Percentiles rank a stretch among this genome's conserved stretches.
These are phyloP conservation scores for Enteromius paludinosus DNA, from an alignment of 2,797 vertebrate species.

Conservation along the genomic window DNA sequence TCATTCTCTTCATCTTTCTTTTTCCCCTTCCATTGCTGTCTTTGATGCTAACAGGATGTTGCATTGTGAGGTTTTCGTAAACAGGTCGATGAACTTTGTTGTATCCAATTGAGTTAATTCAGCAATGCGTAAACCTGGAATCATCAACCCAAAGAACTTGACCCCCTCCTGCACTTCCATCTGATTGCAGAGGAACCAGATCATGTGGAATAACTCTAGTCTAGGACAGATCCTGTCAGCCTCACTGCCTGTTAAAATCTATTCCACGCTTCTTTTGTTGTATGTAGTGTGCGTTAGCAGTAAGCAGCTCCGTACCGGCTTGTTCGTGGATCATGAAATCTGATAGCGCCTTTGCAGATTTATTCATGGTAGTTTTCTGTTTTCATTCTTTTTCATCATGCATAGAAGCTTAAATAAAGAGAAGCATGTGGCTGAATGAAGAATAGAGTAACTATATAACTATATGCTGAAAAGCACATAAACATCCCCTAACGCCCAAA, in stretches of 20 bases:
- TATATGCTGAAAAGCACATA: not conserved
- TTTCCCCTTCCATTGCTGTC: conserved; percentile 1
- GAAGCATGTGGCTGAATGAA: not conserved
- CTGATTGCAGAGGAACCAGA: conserved; percentile 52
- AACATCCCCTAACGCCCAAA: not conserved
- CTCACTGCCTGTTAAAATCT: conserved; percentile 14
- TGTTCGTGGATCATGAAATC: conserved; percentile 10
- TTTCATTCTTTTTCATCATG: not conserved
- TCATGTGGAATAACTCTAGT: conserved; percentile 41
- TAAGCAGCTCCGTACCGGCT: not conserved
- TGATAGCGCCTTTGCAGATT: not conserved
- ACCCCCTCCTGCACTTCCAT: conserved; percentile 55
- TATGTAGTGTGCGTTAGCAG: not conserved
- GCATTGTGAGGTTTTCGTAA: not conserved
- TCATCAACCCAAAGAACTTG: conserved; percentile 41
- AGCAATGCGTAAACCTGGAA: conserved; percentile 67
- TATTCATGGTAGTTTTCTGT: not conserved
- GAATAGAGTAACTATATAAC: conserved; percentile 7
- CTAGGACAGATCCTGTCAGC: conserved; percentile 26
- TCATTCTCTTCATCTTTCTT: conserved; percentile 36
- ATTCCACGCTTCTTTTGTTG: not conserved
- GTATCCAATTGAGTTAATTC: conserved; percentile 71
- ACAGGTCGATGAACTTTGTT: conserved; percentile 42
- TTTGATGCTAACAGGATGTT: conserved; percentile 20
- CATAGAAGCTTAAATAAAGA: not conserved